Evolutionary conservation across 2,888 invertebrate genomes (phyloP), one percentile per base, ranked within the genome.

Genomic region (Liposcelis brunnea): DNA sequence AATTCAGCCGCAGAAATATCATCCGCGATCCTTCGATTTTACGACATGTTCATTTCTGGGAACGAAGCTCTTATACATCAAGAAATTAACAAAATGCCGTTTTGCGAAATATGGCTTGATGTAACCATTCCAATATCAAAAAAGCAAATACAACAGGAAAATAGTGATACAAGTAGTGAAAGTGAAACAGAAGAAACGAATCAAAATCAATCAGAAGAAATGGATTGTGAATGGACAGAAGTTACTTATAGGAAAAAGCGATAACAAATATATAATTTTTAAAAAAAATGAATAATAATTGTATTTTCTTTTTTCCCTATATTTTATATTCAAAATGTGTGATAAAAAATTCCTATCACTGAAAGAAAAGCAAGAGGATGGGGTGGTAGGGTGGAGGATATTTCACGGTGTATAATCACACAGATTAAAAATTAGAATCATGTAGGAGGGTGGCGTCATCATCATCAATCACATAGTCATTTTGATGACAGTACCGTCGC

Each of bases 181-280:
- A 40, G 40, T 40, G 40, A 40, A 19, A 11, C 12, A 12, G 16
- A 16, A 15, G 40, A 40, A 40, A 8, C 19, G 6, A 6, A 7
- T 16, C 4, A 40, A 14, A 21, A 40, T 12, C 19, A 21, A 19
- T 16, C 19, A 3, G 40, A 40, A 8, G 18, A 14, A 19, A 19
- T 14, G 40, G 40, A 40, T 5, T 18, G 12, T 16, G 40, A 40
- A 19, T 40, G 40, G 40, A 40, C 40, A 21, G 21, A 19, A 18
- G 40, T 40, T 14, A 40, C 10, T 40, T 40, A 40, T 40, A 19
- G 40, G 12, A 40, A 19, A 21, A 40, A 19, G 11, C 6, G 19
- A 40, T 40, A 40, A 35, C 10, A 35, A 26, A 26, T 26, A 26
- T 26, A 26, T 26, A 8, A 6, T 26, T 8, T 26, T 26, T 26